Evolutionary conservation across 2,888 invertebrate genomes (phyloP), one percentile per base, ranked within the genome.

Genomic region (Pherbina coryleti): DNA sequence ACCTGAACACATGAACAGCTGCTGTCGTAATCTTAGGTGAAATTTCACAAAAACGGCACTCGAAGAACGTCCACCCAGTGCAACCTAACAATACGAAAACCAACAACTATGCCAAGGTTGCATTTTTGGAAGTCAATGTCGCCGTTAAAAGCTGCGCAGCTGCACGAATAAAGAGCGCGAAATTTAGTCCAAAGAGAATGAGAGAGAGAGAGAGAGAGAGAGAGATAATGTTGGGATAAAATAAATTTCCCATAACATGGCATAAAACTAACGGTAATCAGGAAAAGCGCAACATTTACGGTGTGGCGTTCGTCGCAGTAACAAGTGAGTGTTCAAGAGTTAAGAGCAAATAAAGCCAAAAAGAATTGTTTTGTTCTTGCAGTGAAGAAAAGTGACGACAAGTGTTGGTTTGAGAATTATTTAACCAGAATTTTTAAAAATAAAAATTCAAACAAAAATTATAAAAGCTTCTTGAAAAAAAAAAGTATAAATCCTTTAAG

Each of bases 231-330:
- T 17, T 55, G 34, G n/a, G n/a, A 60, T 62, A 22, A n/a, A 74
- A 49, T 14, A 31, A 64, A 64, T 51, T 53, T 64, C 66, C 64
- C 49, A 53, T 9, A 74, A 51, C 31, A 51, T 8, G n/a, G 51
- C 53, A 74, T 74, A 74, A 74, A 74, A 74, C 51, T 64, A 49
- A 62, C 64, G 64, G 74, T 51, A 22, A 66, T 51, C 51, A 74
- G 74, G 64, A 53, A 64, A 74, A 64, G 51, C 64, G 51, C 64
- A 49, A 49, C 62, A 74, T 44, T 53, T 74, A 34, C 22, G 49
- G 9, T 64, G 49, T 34, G 51, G 49, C 37, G 57, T 31, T 31
- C 34, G 53, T 19, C 31, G 53, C 17, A 53, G 31, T 34, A 44
- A 37, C 37, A 67, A 22, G 11, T 67, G 67, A n/a, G 28, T 11